These are phyloP conservation scores for Indicator indicator DNA, from an alignment of 2,113 vertebrate genomes.

Conservation along the genomic window DNA sequence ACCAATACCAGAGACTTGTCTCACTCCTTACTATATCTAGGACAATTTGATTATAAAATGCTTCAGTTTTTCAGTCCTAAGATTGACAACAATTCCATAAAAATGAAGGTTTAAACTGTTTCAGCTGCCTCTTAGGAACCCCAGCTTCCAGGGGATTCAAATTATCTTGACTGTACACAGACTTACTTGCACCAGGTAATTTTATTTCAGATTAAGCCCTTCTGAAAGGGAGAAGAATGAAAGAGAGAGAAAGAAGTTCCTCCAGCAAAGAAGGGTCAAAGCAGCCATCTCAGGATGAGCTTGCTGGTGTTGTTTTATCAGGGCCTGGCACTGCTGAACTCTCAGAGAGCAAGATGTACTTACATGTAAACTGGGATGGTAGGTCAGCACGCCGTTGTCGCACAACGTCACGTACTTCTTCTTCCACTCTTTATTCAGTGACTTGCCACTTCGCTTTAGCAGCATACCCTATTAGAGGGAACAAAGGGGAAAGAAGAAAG, in stretches of 20 bases:
- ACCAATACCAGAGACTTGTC: neutral
- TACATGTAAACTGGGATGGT: slow-evolving; percentile 95
- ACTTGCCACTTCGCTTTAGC: slow-evolving; percentile 93
- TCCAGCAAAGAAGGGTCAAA: neutral
- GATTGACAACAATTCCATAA: neutral
- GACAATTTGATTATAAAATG: neutral
- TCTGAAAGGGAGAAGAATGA: neutral
- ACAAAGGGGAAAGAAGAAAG: neutral
- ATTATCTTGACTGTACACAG: neutral
- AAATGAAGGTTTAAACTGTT: neutral
- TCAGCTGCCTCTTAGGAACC: neutral
- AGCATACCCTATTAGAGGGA: slow-evolving; percentile 86
- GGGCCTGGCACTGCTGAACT: accelerated
- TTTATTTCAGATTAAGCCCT: neutral
- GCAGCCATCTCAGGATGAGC: accelerated
- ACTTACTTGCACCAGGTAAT: too few species aligned
- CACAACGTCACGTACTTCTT: slow-evolving; percentile 97
- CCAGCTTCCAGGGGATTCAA: neutral
- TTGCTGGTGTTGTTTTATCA: accelerated
- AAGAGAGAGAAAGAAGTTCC: neutral
- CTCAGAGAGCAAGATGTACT: slow-evolving; percentile 9
- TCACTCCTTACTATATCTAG: neutral
- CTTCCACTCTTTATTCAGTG: slow-evolving; percentile 98
- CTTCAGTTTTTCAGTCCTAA: neutral
- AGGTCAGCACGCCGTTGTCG: slow-evolving; percentile 94